Evolutionary conservation across 1,140 invertebrate species (phyloP).

Genomic region (Brachionus manjavacas): DNA sequence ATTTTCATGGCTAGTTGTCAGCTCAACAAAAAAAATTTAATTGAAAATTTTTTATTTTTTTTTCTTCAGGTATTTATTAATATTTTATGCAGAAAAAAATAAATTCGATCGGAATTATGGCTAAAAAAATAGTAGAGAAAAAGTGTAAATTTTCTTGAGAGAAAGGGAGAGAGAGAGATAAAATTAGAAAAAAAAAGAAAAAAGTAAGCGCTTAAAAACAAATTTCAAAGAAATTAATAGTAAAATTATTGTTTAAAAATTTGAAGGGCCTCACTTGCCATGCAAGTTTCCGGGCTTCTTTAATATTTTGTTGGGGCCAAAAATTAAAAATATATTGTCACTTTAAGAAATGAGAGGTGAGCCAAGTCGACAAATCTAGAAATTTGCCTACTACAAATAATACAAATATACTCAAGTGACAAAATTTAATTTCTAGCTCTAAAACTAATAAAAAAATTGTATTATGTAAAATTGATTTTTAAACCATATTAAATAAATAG

Average conservation of each 20-base stretch:
- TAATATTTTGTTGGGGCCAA: background rate
- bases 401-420: background rate
- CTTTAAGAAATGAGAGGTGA: background rate
- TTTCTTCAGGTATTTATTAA: background rate
- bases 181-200: background rate
- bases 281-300: background rate
- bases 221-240: background rate
- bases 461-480: background rate
- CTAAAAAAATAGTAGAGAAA: background rate
- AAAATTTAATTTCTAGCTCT: background rate
- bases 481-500: background rate
- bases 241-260: background rate
- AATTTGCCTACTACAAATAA: background rate
- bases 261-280: background rate
- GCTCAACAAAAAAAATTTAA: background rate
- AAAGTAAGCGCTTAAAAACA: background rate
- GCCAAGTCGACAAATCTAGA: background rate
- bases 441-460: background rate
- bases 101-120: background rate
- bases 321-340: background rate
- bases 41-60: background rate
- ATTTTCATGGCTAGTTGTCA: background rate
- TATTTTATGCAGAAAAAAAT: background rate
- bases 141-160: background rate
- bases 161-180: background rate